A percentile compares a stretch with the other conserved stretches of the same genome.
Conservation (phyloP, 2,113 vertebrate genomes). For the Phocoena sinus region DNA sequence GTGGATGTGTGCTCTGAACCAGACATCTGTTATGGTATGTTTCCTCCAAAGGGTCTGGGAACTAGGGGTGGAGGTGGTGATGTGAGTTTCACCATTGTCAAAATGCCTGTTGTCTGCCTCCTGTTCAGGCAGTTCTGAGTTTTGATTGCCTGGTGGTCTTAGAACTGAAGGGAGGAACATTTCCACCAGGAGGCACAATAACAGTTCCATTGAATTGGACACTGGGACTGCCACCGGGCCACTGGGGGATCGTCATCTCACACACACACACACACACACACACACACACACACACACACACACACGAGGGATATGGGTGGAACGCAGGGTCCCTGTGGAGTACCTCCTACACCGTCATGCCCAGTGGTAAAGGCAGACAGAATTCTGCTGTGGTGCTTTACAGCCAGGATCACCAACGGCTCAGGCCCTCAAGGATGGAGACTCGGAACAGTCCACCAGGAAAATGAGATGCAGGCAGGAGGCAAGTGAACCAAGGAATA, state of each 20-base stretch:
- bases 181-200: neutral
- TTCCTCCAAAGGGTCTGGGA: neutral
- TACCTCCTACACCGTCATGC: rapidly evolving
- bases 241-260: neutral
- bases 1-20: neutral
- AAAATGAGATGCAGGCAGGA: neutral
- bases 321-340: neutral
- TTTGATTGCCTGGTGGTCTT: neutral
- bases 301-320: neutral
- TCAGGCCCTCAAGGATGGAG: neutral
- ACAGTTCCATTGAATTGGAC: neutral
- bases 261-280: neutral
- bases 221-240: neutral
- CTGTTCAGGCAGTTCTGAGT: neutral
- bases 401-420: neutral
- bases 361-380: neutral
- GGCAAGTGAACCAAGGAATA: neutral
- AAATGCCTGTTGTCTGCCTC: neutral
- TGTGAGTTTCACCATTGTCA: neutral
- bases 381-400: neutral
- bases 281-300: neutral
- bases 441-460: neutral
- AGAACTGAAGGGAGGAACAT: neutral
- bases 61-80: neutral
- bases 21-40: neutral